Percentiles rank a stretch among this genome's conserved stretches.
These are phyloP conservation scores for Siniperca obscura DNA, from an alignment of 2,797 vertebrate species.

Conservation along the genomic window DNA sequence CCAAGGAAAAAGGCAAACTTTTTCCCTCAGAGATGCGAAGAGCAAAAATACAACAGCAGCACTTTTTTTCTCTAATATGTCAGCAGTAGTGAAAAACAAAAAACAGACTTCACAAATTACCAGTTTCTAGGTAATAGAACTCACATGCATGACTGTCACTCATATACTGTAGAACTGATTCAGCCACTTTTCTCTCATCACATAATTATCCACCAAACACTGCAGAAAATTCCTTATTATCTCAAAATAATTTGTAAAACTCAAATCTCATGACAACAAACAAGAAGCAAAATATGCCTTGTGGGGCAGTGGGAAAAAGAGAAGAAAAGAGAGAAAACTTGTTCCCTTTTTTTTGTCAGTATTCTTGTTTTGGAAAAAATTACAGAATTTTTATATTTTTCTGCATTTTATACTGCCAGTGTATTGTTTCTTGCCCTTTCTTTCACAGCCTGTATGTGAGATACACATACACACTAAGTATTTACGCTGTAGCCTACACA, in stretches of 20 bases:
- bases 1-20: neutral
- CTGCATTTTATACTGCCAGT: neutral
- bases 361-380: neutral
- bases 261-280: slow-evolving; percentile 37
- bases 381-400: neutral
- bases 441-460: neutral
- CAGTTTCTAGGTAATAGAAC: slow-evolving; percentile 22
- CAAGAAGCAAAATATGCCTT: neutral
- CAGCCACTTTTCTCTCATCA: slow-evolving; percentile 13
- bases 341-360: neutral
- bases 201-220: neutral
- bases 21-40: neutral
- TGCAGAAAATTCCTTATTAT: slow-evolving; percentile 9
- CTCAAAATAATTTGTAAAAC: slow-evolving; percentile 20
- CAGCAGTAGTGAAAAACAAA: neutral
- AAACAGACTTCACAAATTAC: neutral
- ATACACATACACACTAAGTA: neutral
- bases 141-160: slow-evolving; percentile 26
- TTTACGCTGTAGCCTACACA: slow-evolving; percentile 5
- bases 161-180: slow-evolving; percentile 13
- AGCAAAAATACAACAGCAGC: neutral
- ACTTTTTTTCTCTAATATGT: neutral
- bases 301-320: neutral
- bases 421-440: neutral
- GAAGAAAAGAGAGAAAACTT: neutral